Evolutionary conservation across 2,113 vertebrate genomes (phyloP).

Genomic region (Chamaea fasciata): DNA sequence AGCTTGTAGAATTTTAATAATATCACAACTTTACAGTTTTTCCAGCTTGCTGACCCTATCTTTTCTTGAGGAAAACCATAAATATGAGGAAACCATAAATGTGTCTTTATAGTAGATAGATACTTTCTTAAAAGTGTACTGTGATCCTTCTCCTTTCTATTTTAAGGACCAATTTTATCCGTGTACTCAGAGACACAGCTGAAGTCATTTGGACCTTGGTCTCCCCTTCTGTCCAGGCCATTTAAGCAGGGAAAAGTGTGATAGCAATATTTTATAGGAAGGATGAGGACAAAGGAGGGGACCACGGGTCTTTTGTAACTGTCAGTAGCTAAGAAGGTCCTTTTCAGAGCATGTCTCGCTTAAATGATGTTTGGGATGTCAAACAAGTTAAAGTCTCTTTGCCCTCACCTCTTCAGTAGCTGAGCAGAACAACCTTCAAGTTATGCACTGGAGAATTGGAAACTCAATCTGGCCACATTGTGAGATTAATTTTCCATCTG

Average conservation of each 20-base stretch:
- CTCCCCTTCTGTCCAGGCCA: conserved; percentile 21
- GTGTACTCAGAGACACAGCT: neutral
- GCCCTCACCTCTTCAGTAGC: conserved; percentile 31
- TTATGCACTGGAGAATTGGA: conserved; percentile 48
- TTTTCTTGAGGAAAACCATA: conserved; percentile 37
- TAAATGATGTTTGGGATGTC: conserved; percentile 18
- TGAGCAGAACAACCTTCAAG: conserved; percentile 39
- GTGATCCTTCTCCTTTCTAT: conserved; percentile 36
- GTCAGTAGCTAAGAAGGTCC: neutral
- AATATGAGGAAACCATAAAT: conserved; percentile 43
- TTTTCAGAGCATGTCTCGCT: neutral
- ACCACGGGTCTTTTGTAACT: neutral
- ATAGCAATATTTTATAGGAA: conserved; percentile 25
- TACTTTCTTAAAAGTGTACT: neutral
- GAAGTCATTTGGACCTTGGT: conserved; percentile 47
- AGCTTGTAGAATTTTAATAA: neutral
- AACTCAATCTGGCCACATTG: conserved; percentile 58
- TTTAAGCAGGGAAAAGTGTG: neutral
- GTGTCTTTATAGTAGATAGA: neutral
- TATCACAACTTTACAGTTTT: neutral
- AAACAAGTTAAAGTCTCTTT: conserved; percentile 17
- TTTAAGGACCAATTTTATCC: conserved; percentile 34
- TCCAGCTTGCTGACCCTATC: neutral
- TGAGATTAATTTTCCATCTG: conserved; percentile 71
- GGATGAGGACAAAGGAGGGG: conserved; percentile 2